Evolutionary conservation across 2,797 vertebrate genomes (phyloP).

Genomic region (Siniperca obscura): DNA sequence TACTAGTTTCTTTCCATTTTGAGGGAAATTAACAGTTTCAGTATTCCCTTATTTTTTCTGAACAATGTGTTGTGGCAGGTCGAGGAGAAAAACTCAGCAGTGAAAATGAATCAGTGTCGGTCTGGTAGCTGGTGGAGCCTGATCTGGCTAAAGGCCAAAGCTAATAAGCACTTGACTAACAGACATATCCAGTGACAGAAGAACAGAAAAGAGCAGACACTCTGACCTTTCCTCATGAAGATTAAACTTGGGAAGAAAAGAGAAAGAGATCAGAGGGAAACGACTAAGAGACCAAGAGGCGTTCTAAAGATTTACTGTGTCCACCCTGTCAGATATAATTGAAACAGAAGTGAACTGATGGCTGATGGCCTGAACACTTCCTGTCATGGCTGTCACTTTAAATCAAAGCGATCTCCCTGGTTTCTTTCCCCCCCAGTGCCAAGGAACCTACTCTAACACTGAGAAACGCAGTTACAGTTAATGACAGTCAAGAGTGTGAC

Average conservation of each 20-base stretch:
- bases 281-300: constrained; percentile 4
- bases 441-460: neutral
- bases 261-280: constrained; percentile 31
- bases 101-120: constrained; percentile 17
- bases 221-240: constrained; percentile 56
- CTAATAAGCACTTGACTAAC: constrained; percentile 61
- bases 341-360: constrained; percentile 48
- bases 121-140: constrained; percentile 8
- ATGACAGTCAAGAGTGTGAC: neutral
- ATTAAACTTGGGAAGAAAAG: constrained; percentile 35
- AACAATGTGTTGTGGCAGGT: neutral
- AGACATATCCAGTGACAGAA: constrained; percentile 44
- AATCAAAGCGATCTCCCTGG: constrained; percentile 46
- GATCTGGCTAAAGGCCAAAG: constrained; percentile 62
- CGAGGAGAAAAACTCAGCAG: constrained; percentile 9
- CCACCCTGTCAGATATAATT: constrained; percentile 38
- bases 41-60: neutral
- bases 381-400: constrained; percentile 55
- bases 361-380: constrained; percentile 41
- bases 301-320: constrained; percentile 36
- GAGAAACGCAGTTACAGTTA: neutral
- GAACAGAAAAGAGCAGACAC: constrained; percentile 33
- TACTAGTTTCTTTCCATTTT: neutral
- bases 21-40: neutral
- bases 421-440: constrained; percentile 13